These are phyloP conservation scores for Orientallactaga sibirica DNA, from an alignment of 2,797 vertebrate genomes.

Conservation along the genomic window DNA sequence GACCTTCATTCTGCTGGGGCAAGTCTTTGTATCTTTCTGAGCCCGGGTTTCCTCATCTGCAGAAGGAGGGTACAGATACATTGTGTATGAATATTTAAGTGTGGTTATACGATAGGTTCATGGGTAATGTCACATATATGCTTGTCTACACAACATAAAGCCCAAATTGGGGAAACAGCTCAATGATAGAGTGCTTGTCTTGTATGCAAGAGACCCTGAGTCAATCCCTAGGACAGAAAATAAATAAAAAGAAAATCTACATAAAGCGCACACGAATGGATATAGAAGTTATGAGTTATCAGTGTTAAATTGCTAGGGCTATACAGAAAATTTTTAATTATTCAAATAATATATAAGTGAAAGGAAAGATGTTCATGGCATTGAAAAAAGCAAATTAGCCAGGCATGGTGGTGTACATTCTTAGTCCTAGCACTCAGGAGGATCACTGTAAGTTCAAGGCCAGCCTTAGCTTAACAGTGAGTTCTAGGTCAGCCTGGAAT, in stretches of 20 bases:
- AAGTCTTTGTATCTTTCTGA: background rate
- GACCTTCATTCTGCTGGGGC: background rate
- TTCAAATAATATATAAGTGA: conserved; percentile 37
- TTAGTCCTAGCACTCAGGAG: too few species aligned
- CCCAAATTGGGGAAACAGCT: background rate
- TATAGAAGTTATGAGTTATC: background rate
- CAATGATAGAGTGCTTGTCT: background rate
- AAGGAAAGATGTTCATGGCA: background rate
- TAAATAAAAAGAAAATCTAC: background rate
- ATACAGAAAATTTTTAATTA: conserved; percentile 37
- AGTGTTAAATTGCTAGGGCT: conserved; percentile 6
- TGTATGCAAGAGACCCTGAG: background rate
- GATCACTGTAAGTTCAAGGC: too few species aligned
- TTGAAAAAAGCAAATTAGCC: conserved; percentile 8
- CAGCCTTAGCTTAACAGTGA: too few species aligned
- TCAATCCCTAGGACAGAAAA: background rate
- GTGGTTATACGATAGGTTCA: background rate
- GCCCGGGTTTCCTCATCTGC: conserved; percentile 7
- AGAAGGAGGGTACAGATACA: background rate
- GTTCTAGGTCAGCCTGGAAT: too few species aligned
- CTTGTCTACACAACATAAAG: background rate
- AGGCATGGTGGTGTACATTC: too few species aligned
- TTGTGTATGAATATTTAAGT: too few species aligned
- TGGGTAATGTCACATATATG: background rate
- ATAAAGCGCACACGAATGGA: background rate